Base-by-base conservation (phyloP, 2,888 invertebrate genomes). In the Orchestes rusci region DNA sequence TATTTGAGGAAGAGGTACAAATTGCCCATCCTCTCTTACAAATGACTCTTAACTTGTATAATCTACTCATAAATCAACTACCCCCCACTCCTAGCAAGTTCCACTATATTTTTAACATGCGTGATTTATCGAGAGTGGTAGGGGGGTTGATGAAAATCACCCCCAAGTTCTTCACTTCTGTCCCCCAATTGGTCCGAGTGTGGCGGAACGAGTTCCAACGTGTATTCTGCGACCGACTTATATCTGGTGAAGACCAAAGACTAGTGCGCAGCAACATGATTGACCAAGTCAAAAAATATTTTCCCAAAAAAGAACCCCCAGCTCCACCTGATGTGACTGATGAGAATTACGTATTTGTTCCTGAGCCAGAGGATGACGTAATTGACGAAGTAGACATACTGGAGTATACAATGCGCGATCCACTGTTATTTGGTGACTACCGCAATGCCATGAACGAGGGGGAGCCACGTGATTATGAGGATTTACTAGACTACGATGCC, bases 41-140 rank as follows among this genome's bases (percentile, higher is more conserved):
- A 38, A 83, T 89, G 71, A 93, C 91, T 0, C 70, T 94, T 52
- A 77, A 83, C 49, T 69, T 94, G 12, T 94, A 91, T 63, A 84
- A 86, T 76, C 85, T 80, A 61, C 52, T 88, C 29, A 79, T 85
- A 48, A 72, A 74, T 15, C 84, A 89, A 49, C 70, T 94, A 40
- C 89, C 92, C 0, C 91, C 93, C 2, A 94, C 92, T 0, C 94
- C 94, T 0, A 83, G 85, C 3, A 92, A 90, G 68, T 94, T 94
- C 70, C 93, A 94, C 71, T 94, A 94, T 70, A 87, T 92, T 55
- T 94, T 93, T 72, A 93, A 93, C 69, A 76, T 94, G 67, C 78
- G 92, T 33, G 94, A 94, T 70, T 68, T 94, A 54, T 92, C 92
- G 1, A 77, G 91, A 43, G 80, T 94, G 49, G 57, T 58, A 3